Percentiles rank a stretch among this genome's conserved stretches.
Conservation (phyloP, 2,797 vertebrate genomes). For the Echiichthys vipera region DNA sequence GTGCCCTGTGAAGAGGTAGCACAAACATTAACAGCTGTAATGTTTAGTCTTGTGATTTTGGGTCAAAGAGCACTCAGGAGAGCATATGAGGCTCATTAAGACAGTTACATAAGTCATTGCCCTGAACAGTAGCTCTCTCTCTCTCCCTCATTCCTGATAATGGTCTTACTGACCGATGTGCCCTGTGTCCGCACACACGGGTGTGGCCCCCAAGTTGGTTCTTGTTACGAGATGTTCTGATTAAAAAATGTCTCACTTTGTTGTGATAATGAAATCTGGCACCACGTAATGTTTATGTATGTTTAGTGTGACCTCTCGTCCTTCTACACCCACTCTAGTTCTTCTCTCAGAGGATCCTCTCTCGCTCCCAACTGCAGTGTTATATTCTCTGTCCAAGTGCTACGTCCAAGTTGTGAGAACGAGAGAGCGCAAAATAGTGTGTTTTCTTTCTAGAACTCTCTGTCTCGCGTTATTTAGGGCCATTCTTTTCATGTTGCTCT, state of each 20-base stretch:
- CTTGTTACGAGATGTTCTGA: constrained; percentile 58
- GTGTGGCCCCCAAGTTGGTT: constrained; percentile 32
- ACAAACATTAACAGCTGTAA: constrained; percentile 17
- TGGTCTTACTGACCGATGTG: constrained; percentile 46
- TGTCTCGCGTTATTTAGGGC: constrained; percentile 7
- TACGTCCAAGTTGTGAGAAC: constrained; percentile 12
- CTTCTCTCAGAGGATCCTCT: constrained; percentile 33
- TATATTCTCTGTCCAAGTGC: constrained; percentile 16
- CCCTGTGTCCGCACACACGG: constrained; percentile 35
- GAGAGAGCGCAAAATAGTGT: constrained; percentile 19
- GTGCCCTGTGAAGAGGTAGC: constrained; percentile 16
- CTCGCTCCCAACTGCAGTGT: constrained; percentile 7
- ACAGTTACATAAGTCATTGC: constrained; percentile 66
- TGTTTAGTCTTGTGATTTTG: constrained; percentile 64
- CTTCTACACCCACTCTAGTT: constrained; percentile 15
- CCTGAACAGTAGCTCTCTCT: constrained; percentile 48
- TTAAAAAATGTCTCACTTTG: constrained; percentile 42
- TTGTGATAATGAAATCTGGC: constrained; percentile 46
- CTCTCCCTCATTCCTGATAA: constrained; percentile 45
- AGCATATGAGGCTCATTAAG: constrained; percentile 75
- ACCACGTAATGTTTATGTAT: constrained; percentile 37
- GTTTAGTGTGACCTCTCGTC: constrained; percentile 24
- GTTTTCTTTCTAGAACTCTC: constrained; percentile 18
- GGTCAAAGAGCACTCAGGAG: constrained; percentile 70
- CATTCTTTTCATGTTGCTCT: constrained; percentile 3